These are phyloP conservation scores for Popillia japonica DNA, from an alignment of 1,140 invertebrate species.

Conservation along the genomic window DNA sequence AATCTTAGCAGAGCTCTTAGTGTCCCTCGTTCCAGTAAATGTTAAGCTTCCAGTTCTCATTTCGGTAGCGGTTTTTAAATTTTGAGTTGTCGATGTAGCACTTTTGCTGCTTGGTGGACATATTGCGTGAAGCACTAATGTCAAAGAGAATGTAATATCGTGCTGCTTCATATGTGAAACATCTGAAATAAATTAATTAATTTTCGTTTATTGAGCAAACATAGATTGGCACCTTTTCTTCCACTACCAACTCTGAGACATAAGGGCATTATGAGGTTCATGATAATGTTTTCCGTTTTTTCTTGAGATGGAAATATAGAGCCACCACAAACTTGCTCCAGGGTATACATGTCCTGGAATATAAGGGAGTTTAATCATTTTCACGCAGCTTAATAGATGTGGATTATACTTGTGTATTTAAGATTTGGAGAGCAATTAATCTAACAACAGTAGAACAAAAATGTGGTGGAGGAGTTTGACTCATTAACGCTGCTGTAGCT, in stretches of 20 bases:
- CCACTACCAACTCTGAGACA: conserved; percentile 93
- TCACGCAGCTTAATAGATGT: conserved; percentile 48
- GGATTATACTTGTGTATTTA: conserved; percentile 65
- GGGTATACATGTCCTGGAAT: conserved; percentile 84
- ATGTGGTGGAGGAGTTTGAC: conserved; percentile 87
- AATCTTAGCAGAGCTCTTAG: conserved; percentile 75
- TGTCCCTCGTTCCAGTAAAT: conserved; percentile 74
- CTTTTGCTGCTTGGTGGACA: conserved; percentile 75
- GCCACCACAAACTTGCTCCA: conserved; percentile 94
- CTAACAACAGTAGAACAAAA: conserved; percentile 97
- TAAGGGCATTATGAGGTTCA: conserved; percentile 95
- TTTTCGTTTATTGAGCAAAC: conserved; percentile 19
- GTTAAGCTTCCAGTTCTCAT: conserved; percentile 78
- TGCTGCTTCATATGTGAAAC: conserved; percentile 85
- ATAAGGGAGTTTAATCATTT: conserved; percentile 42
- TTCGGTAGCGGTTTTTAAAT: conserved; percentile 73
- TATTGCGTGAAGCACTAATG: conserved; percentile 88
- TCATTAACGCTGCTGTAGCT: conserved; percentile 80
- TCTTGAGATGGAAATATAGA: conserved; percentile 88
- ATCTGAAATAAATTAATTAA: conserved; percentile 67
- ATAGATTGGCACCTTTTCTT: conserved; percentile 74
- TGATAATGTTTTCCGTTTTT: conserved; percentile 92
- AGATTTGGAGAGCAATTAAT: conserved; percentile 92
- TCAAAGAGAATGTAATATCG: conserved; percentile 92
- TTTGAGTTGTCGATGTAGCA: conserved; percentile 68